Evolutionary conservation across 2,797 vertebrate species (phyloP), one percentile per base, ranked within the genome.

Genomic region (Bradypus variegatus): DNA sequence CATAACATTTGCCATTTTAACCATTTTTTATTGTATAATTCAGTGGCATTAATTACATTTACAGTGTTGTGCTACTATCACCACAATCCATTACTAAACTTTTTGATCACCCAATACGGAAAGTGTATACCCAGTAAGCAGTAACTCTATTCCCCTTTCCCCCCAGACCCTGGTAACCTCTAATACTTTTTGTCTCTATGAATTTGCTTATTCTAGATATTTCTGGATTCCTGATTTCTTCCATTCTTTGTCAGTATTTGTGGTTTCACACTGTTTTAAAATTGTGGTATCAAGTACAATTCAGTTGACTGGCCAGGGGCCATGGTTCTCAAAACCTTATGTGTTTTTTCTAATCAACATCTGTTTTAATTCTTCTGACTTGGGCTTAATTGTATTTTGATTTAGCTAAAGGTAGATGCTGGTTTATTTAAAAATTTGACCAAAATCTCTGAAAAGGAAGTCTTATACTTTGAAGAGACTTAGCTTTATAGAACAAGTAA

Each of bases 361-460:
- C 21, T 85, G 78, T 95, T 84, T 80, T 15, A 78, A 1, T 58
- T 80, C 16, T 91, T 95, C 41, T 88, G 48, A 86, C 29, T 91
- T 90, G 36, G 48, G 19, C 33, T 79, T 84, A 70, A 27, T 94
- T 2, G 3, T 87, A 76, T 73, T 89, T 91, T 15, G 45, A 76
- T 4, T 80, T 83, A 64, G 50, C 55, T 80, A 70, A 86, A 73
- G 19, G 62, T 80, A 25, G 78, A 72, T 87, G 92, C 90, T 91
- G 19, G 19, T 86, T 93, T 73, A 80, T 82, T 82, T 94, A 90
- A 90, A 86, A 94, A 86, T 80, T 86, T 94, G 67, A 45, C 53
- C 33, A 86, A 53, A 92, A 82, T 84, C 45, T 80, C 16, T 25
- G 29, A 55, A 55, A 38, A 73, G 62, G 50, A 87, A 50, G 8